A percentile compares a stretch with the other conserved stretches of the same genome.
phyloP scores from a whole-genome alignment of 2,113 vertebrate species.

The Pomatostomus ruficeps region DNA sequence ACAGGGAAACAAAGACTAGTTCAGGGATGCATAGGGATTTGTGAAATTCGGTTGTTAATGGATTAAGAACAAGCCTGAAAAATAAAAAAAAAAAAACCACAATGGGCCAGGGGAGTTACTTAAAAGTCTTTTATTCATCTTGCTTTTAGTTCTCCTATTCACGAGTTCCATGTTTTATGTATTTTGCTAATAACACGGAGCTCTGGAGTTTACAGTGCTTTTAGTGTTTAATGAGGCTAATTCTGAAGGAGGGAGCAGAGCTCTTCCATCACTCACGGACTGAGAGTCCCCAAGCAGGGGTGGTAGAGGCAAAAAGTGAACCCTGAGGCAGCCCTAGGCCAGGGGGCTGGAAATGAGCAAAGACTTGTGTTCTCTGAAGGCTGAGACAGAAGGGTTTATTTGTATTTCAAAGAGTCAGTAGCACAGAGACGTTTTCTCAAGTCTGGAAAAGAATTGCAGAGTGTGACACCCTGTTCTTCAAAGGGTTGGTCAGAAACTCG shows the following conservation, averaged over 20 bases:
- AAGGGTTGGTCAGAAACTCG: fast-evolving
- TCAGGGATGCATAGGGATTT: not conserved
- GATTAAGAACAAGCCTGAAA: not conserved
- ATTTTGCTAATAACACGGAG: not conserved
- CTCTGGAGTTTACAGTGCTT: not conserved
- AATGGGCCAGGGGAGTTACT: not conserved
- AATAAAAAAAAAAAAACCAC: not conserved
- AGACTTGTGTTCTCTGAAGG: not conserved
- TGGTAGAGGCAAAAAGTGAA: not conserved
- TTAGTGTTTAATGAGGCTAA: fast-evolving
- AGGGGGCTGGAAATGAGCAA: not conserved
- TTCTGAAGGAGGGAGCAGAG: not conserved
- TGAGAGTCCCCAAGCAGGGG: not conserved
- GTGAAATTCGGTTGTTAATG: not conserved
- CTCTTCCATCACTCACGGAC: not conserved
- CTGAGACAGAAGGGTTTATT: not conserved
- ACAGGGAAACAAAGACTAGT: not conserved
- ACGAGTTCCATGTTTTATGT: not conserved
- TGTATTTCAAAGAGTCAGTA: not conserved
- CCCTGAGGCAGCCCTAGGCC: not conserved
- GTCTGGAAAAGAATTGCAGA: not conserved
- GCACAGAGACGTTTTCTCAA: too few relatives aligned
- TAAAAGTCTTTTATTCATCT: not conserved
- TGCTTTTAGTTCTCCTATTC: not conserved
- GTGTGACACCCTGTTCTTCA: not conserved